Conservation (phyloP, 2,888 invertebrate genomes). For the Isoperla grammatica region DNA sequence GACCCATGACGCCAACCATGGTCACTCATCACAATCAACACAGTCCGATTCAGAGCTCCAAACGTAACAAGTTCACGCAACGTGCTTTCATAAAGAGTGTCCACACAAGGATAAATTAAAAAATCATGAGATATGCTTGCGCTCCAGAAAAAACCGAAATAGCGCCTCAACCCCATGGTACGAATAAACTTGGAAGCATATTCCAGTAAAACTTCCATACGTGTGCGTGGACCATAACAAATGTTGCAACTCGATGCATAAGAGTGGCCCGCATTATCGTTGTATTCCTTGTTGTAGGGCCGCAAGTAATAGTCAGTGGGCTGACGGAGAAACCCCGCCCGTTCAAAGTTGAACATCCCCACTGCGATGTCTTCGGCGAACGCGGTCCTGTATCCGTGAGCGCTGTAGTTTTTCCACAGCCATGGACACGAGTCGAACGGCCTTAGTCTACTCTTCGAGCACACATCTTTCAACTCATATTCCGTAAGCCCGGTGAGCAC, state of each 20-base stretch:
- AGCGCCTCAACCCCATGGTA: constrained; percentile 53
- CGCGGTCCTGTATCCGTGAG: constrained; percentile 66
- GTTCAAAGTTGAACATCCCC: constrained; percentile 74
- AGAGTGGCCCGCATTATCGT: neutral
- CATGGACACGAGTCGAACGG: constrained; percentile 76
- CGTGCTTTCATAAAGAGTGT: constrained; percentile 56
- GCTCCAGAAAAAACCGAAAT: constrained; percentile 82
- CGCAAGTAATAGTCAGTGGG: constrained; percentile 83
- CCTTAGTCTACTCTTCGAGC: constrained; percentile 49
- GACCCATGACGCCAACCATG: constrained; percentile 86
- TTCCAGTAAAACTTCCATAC: constrained; percentile 6
- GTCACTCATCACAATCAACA: constrained; percentile 69
- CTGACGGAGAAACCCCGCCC: constrained; percentile 64
- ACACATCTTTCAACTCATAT: constrained; percentile 56
- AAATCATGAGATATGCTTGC: constrained; percentile 79
- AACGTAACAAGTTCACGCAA: constrained; percentile 50
- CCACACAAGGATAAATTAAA: constrained; percentile 72
- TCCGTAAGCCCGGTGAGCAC: constrained; percentile 66
- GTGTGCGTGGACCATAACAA: neutral
- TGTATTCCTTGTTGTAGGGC: constrained; percentile 41
- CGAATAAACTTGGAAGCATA: constrained; percentile 51
- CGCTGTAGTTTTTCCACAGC: constrained; percentile 74
- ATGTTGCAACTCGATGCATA: neutral
- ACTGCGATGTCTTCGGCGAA: constrained; percentile 78
- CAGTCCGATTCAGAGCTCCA: constrained; percentile 59